These are phyloP conservation scores for Oncorhynchus gorbuscha DNA, from an alignment of 2,113 vertebrate species.

Conservation along the genomic window DNA sequence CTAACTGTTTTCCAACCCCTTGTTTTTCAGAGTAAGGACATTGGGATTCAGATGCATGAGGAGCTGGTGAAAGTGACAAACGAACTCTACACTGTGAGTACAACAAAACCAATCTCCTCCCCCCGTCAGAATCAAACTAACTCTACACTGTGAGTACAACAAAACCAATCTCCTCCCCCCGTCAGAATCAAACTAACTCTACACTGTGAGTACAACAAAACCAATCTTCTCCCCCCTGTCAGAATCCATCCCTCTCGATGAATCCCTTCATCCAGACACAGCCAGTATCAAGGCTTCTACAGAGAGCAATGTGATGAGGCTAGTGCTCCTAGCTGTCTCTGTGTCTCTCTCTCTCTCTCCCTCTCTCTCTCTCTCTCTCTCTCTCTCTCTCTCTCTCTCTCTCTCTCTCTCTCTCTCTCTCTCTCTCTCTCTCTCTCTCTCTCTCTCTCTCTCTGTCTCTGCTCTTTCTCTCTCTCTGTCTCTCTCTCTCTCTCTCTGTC, in stretches of 20 bases:
- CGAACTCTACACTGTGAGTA: slow-evolving; percentile 96
- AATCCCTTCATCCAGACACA: no score
- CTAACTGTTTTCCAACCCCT: no score
- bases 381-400: not conserved
- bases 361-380: slow-evolving; percentile 3
- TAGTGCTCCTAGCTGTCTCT: not conserved
- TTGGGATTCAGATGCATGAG: slow-evolving; percentile 98
- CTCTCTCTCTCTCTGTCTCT: not conserved
- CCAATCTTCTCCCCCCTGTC: no score
- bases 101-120: not conserved
- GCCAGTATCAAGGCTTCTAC: slow-evolving; percentile 54
- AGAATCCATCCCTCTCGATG: no score
- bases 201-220: slow-evolving; percentile 84
- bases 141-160: slow-evolving; percentile 91
- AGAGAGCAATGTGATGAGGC: no score
- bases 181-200: slow-evolving; percentile 84
- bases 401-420: not conserved
- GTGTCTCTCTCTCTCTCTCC: not conserved
- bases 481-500: no score
- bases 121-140: slow-evolving; percentile 75
- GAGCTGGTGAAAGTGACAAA: slow-evolving; percentile 98
- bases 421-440: not conserved
- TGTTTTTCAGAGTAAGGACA: slow-evolving; percentile 93
- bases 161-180: not conserved
- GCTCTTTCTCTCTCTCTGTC: no score